Evolutionary conservation across 2,888 invertebrate species (phyloP), one percentile per base, ranked within the genome.

Genomic region (Himalopsyche japonica): DNA sequence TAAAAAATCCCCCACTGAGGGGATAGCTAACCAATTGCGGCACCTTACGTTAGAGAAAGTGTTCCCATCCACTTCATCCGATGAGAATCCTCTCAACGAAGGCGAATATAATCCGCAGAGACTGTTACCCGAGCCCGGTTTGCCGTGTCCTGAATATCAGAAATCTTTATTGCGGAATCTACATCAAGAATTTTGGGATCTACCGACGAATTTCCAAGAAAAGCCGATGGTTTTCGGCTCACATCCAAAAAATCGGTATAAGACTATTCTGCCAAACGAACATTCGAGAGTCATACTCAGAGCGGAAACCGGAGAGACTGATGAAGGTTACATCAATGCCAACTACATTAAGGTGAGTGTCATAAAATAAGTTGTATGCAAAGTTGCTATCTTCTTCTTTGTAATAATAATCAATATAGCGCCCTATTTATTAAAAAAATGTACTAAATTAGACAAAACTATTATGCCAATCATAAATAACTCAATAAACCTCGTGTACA

Each of bases 161-260:
- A 94, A 94, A 87, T 91, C 92, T 87, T 89, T 95, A 86, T 90
- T 95, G 79, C 91, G 94, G 76, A 94, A 94, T 86, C 89, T 98
- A 81, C 95, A 97, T 89, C 96, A 97, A 88, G 98, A 98, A 90
- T 98, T 98, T 89, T 98, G 98, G 98, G 97, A 98, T 90, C 95
- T 98, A 88, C 98, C 98, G 0, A 94, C 97, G 86, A 98, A 98
- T 90, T 95, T 97, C 87, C 97, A 98, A 87, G 97, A 98, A 89
- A 97, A 97, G 89, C 95, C 97, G 10, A 95, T 96, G 88, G 96
- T 98, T 0, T 96, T 96, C 37, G 98, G 98, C 0, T 97, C 97
- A 34, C 97, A 97, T 87, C 93, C 95, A 18, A 97, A 97, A 91
- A 98, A 98, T 90, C 94, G 98, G 87, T 98, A 98, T 89, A 95